phyloP scores from a whole-genome alignment of 2,888 invertebrate species.

The Lithodes maja region DNA sequence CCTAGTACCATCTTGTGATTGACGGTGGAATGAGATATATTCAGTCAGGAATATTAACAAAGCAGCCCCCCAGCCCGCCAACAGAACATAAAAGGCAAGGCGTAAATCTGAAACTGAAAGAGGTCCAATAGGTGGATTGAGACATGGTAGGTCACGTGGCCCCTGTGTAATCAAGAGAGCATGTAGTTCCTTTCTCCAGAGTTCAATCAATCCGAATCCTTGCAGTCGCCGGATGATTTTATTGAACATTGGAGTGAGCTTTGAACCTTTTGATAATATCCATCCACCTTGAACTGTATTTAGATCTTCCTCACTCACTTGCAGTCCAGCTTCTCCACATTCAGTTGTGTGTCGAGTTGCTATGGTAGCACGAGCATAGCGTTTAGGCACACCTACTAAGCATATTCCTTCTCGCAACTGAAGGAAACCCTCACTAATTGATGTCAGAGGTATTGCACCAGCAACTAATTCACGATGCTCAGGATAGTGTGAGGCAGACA shows the following conservation, averaged over 20 bases:
- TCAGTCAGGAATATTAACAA: constrained; percentile 41
- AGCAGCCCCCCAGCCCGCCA: constrained; percentile 48
- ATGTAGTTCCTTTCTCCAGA: constrained; percentile 57
- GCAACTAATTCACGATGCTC: constrained; percentile 35
- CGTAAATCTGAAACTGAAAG: constrained; percentile 50
- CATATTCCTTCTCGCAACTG: constrained; percentile 48
- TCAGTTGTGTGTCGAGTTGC: constrained; percentile 56
- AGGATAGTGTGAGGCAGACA: constrained; percentile 22
- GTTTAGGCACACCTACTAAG: constrained; percentile 66
- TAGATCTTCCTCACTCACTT: constrained; percentile 55
- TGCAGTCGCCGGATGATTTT: constrained; percentile 59
- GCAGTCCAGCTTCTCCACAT: constrained; percentile 64
- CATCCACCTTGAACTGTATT: constrained; percentile 63
- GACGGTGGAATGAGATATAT: not conserved
- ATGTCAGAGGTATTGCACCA: constrained; percentile 28
- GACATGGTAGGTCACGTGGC: constrained; percentile 55
- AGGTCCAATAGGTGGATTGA: constrained; percentile 49
- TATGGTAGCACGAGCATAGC: constrained; percentile 62
- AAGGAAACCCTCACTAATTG: constrained; percentile 56
- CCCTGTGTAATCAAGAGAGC: constrained; percentile 33
- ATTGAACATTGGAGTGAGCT: constrained; percentile 39
- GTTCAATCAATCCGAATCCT: constrained; percentile 55
- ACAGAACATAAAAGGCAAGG: constrained; percentile 53
- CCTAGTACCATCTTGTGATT: not conserved
- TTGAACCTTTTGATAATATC: constrained; percentile 44